Evolutionary conservation across 2,888 invertebrate species (phyloP).

Genomic region (Tipula helvola): DNA sequence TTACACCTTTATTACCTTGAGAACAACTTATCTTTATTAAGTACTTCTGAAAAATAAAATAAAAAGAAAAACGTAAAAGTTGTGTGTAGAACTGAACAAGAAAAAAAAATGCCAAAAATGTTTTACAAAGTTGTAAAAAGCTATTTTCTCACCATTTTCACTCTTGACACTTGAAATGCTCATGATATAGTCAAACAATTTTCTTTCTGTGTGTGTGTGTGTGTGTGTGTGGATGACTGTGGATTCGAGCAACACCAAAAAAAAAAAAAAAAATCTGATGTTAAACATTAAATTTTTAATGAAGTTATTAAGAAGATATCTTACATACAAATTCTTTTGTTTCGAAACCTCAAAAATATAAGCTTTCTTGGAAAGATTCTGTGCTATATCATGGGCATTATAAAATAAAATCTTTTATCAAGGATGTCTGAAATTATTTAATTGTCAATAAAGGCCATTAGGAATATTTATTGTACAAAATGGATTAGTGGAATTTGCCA

Average conservation of each 20-base stretch:
- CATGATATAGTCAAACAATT: background rate
- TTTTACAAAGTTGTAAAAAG: background rate
- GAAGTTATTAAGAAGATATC: background rate
- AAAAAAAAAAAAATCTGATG: background rate
- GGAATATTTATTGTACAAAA: no score
- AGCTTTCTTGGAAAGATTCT: background rate
- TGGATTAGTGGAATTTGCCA: no score
- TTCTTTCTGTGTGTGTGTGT: background rate
- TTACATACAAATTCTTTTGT: background rate
- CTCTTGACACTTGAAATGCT: background rate
- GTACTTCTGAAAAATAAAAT: background rate
- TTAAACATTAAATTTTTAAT: background rate
- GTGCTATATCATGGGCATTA: no score
- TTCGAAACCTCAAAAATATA: background rate
- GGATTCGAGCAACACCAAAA: background rate
- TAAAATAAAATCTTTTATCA: no score
- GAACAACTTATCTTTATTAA: conserved; percentile 4
- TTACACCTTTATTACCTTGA: background rate
- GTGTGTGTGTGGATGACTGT: background rate
- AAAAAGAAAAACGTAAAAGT: background rate
- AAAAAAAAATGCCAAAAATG: background rate
- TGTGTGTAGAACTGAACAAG: background rate
- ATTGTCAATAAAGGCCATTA: no score
- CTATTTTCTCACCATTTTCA: background rate
- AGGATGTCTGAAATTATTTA: no score